These are phyloP conservation scores for Montipora efflorescens DNA, from an alignment of 64 coral and sea anemone species.

Conservation along the genomic window DNA sequence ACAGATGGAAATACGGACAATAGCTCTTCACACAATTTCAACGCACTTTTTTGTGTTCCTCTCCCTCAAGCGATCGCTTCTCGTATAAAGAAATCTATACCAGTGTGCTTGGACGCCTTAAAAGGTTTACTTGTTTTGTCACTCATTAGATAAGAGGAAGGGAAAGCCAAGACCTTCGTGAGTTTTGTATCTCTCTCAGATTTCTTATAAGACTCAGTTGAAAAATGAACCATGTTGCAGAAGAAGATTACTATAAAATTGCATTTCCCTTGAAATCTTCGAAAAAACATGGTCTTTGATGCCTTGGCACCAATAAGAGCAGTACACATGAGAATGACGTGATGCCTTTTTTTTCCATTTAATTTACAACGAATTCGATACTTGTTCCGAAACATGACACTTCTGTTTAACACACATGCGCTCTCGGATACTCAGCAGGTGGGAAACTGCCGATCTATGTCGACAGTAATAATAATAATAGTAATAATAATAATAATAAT, in stretches of 20 bases:
- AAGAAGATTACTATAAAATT: neutral
- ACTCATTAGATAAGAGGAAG: neutral
- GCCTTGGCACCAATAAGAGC: neutral
- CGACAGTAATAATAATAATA: neutral
- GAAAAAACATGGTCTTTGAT: neutral
- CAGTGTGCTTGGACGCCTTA: neutral
- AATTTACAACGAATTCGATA: neutral
- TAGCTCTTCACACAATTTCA: slow-evolving; percentile 45
- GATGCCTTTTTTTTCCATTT: neutral
- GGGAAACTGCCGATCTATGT: neutral
- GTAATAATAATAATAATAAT: no score
- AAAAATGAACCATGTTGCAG: no score
- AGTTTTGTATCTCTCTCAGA: no score
- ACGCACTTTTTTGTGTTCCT: neutral
- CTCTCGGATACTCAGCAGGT: neutral
- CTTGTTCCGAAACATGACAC: neutral
- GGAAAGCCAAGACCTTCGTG: neutral
- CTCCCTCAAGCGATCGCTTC: neutral
- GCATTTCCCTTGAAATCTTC: neutral
- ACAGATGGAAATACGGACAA: slow-evolving; percentile 43
- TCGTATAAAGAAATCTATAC: neutral
- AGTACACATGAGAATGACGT: neutral
- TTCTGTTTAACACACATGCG: neutral
- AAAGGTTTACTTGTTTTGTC: neutral
- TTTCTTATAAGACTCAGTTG: no score